Percentiles rank a stretch among this genome's conserved stretches.
Evolutionary conservation across 2,113 vertebrate species (phyloP).

Genomic region (Syngnathus typhle): DNA sequence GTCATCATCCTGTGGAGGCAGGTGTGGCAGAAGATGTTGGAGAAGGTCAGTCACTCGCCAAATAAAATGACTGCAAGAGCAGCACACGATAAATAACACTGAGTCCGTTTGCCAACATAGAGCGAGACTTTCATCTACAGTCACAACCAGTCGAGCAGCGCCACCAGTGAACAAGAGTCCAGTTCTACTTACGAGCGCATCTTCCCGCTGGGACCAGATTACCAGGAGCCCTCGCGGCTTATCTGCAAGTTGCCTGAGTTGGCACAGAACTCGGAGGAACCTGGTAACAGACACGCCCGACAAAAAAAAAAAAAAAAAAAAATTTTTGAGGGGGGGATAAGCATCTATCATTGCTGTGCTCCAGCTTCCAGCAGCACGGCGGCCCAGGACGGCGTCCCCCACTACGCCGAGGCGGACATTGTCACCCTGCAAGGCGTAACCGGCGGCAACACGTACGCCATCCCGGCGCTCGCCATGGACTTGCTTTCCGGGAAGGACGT

Average conservation of each 20-base stretch:
- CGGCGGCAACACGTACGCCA: constrained; percentile 91
- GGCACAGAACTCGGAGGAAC: constrained; percentile 76
- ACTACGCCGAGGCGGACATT: constrained; percentile 95
- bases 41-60: constrained; percentile 78
- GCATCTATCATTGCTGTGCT: constrained; percentile 7
- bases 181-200: constrained; percentile 91
- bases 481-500: constrained; percentile 90
- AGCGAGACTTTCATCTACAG: constrained; percentile 91
- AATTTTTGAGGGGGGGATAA: too few species aligned
- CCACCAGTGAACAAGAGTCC: constrained; percentile 83
- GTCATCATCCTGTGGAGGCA: constrained; percentile 97
- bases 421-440: constrained; percentile 96
- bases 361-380: constrained; percentile 69
- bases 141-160: constrained; percentile 76
- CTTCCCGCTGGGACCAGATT: constrained; percentile 90
- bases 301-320: neutral
- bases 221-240: constrained; percentile 90
- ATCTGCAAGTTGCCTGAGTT: constrained; percentile 89
- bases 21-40: constrained; percentile 98
- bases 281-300: constrained; percentile 60
- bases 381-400: constrained; percentile 82
- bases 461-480: constrained; percentile 93
- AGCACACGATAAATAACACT: neutral
- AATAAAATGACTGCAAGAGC: neutral
- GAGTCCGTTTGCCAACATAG: constrained; percentile 84